Percentiles rank a stretch among this genome's conserved stretches.
Conservation (phyloP, 2,113 vertebrate species). For the Ophthalmolycus amberensis region DNA sequence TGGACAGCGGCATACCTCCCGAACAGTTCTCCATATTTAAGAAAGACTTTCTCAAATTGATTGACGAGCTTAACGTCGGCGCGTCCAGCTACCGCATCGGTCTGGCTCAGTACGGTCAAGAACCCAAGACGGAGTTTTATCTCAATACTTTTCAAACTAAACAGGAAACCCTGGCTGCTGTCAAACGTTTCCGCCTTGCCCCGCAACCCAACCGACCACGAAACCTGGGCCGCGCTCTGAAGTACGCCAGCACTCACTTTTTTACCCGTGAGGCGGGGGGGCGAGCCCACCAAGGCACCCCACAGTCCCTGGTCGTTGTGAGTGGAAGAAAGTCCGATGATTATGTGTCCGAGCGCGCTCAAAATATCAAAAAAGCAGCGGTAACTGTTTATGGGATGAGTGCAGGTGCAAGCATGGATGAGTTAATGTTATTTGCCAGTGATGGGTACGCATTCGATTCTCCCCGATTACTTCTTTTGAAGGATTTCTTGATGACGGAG, state of each 20-base stretch:
- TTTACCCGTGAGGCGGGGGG: slow-evolving; percentile 79
- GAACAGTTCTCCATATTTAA: slow-evolving; percentile 26
- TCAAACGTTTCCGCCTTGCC: slow-evolving; percentile 59
- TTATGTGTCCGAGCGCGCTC: slow-evolving; percentile 46
- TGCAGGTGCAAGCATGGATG: slow-evolving; percentile 50
- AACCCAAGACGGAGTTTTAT: slow-evolving; percentile 79
- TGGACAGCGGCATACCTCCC: slow-evolving; percentile 79
- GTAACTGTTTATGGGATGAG: slow-evolving; percentile 80
- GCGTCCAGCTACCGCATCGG: slow-evolving; percentile 79
- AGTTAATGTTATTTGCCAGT: slow-evolving; percentile 47
- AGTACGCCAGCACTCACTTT: slow-evolving; percentile 70
- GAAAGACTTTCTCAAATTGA: slow-evolving; percentile 62
- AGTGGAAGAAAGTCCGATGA: slow-evolving; percentile 81
- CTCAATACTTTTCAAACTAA: slow-evolving; percentile 77
- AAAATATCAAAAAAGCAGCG: slow-evolving; percentile 74
- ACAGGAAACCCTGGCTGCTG: slow-evolving; percentile 47
- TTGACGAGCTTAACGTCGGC: slow-evolving; percentile 78
- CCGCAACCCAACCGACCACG: slow-evolving; percentile 48
- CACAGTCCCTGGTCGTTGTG: slow-evolving; percentile 83
- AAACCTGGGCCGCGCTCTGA: slow-evolving; percentile 76
- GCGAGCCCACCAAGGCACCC: slow-evolving; percentile 73
- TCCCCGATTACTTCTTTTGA: slow-evolving; percentile 28
- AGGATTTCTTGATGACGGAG: slow-evolving; percentile 31
- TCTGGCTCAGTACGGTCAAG: slow-evolving; percentile 83
- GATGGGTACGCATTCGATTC: slow-evolving; percentile 28